Evolutionary conservation across 2,113 vertebrate species (phyloP).

Genomic region (Seriola quinqueradiata): DNA sequence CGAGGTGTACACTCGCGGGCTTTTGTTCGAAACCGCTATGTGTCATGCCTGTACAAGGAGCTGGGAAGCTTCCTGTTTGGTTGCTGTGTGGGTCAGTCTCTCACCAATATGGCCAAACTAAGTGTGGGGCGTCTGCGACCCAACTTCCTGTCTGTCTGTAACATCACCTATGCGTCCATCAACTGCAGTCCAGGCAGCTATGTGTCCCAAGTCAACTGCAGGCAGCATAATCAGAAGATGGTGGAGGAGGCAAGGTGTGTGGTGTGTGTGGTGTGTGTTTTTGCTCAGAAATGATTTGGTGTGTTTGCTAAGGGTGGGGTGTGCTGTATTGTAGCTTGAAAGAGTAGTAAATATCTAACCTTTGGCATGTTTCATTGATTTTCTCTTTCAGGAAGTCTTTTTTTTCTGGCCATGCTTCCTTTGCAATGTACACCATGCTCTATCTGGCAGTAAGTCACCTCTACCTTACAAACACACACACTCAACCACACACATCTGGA

Average conservation of each 20-base stretch:
- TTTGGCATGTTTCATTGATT: slow-evolving; percentile 38
- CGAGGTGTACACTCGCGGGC: slow-evolving; percentile 70
- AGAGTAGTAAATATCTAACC: slow-evolving; percentile 44
- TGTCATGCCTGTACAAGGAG: slow-evolving; percentile 87
- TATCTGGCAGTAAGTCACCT: slow-evolving; percentile 86
- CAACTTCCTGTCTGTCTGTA: slow-evolving; percentile 85
- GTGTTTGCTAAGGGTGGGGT: slow-evolving; percentile 28
- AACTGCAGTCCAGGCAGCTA: slow-evolving; percentile 75
- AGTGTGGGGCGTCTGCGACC: slow-evolving; percentile 85
- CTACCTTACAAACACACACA: slow-evolving; percentile 7
- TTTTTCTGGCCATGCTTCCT: slow-evolving; percentile 87
- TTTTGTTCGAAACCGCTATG: slow-evolving; percentile 79
- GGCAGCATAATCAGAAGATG: slow-evolving; percentile 31
- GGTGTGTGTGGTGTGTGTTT: background rate
- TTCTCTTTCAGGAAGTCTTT: slow-evolving; percentile 87
- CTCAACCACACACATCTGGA: slow-evolving; percentile 25
- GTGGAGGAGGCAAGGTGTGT: slow-evolving; percentile 84
- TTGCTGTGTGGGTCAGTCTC: slow-evolving; percentile 86
- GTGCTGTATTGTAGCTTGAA: background rate
- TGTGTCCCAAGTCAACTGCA: slow-evolving; percentile 75
- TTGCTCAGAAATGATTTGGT: background rate
- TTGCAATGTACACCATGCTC: slow-evolving; percentile 88
- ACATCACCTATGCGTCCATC: slow-evolving; percentile 78
- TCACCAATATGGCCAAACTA: slow-evolving; percentile 87
- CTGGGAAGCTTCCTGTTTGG: slow-evolving; percentile 89